Conservation (phyloP, 53 echinoderm and acorn worm species). For the Crossaster papposus region DNA sequence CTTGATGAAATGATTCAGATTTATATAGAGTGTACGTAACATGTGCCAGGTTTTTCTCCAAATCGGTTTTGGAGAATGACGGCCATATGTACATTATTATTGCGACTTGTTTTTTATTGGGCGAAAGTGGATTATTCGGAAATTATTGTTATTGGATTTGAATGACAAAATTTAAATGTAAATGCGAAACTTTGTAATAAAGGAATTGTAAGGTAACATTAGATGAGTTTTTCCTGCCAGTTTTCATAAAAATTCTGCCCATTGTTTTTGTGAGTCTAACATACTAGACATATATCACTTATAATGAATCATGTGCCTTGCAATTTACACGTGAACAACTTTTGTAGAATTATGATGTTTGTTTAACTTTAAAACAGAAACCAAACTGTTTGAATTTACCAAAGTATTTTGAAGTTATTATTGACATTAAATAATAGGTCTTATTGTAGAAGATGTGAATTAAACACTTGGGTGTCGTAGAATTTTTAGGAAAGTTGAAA, state of each 20-base stretch:
- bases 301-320: slow-evolving; percentile 38
- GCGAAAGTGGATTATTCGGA: too few relatives aligned
- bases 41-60: too few relatives aligned
- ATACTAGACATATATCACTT: neutral
- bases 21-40: too few relatives aligned
- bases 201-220: neutral
- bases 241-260: neutral
- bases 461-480: neutral
- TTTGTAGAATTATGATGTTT: neutral
- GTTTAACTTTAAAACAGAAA: neutral
- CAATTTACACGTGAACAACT: slow-evolving; percentile 29
- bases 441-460: neutral
- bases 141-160: too few relatives aligned
- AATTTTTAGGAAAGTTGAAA: neutral
- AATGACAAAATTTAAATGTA: neutral
- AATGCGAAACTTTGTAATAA: neutral
- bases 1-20: too few relatives aligned
- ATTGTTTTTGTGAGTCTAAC: neutral
- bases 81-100: too few relatives aligned
- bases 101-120: too few relatives aligned
- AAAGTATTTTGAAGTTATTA: slow-evolving; percentile 1
- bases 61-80: too few relatives aligned
- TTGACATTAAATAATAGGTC: neutral
- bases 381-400: slow-evolving; percentile 10
- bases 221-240: neutral